These are phyloP conservation scores for Eudorcas thomsonii DNA, from an alignment of 2,113 vertebrate species.

Conservation along the genomic window DNA sequence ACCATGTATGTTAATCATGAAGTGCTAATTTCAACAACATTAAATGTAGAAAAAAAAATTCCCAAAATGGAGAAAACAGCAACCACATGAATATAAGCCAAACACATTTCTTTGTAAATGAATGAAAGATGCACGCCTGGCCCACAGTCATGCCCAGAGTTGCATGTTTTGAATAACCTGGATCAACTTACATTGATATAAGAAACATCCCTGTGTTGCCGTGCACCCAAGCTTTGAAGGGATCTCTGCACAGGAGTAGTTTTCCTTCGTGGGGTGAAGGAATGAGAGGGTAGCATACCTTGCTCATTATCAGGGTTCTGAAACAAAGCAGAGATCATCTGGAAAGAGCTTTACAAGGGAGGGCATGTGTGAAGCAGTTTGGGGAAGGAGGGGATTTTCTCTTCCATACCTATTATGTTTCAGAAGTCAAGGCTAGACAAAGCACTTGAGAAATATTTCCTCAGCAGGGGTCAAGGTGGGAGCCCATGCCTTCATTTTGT, in stretches of 20 bases:
- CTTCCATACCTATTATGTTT: background rate
- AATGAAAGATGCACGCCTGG: background rate
- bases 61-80: background rate
- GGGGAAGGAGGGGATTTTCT: background rate
- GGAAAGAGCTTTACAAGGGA: rapidly evolving
- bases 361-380: background rate
- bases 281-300: background rate
- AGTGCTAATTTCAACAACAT: background rate
- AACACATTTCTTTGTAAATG: background rate
- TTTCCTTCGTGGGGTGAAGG: background rate
- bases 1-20: background rate
- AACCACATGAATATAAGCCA: background rate
- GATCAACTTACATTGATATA: background rate
- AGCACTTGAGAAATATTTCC: background rate
- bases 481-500: background rate
- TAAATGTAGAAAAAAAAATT: background rate
- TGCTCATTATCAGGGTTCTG: background rate
- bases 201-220: background rate
- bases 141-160: background rate
- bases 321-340: background rate
- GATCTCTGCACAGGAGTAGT: background rate
- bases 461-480: background rate
- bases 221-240: background rate
- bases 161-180: background rate
- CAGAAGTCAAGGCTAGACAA: background rate